These are phyloP conservation scores for Cyanoliseus patagonus DNA, from an alignment of 2,113 vertebrate species.

Conservation along the genomic window DNA sequence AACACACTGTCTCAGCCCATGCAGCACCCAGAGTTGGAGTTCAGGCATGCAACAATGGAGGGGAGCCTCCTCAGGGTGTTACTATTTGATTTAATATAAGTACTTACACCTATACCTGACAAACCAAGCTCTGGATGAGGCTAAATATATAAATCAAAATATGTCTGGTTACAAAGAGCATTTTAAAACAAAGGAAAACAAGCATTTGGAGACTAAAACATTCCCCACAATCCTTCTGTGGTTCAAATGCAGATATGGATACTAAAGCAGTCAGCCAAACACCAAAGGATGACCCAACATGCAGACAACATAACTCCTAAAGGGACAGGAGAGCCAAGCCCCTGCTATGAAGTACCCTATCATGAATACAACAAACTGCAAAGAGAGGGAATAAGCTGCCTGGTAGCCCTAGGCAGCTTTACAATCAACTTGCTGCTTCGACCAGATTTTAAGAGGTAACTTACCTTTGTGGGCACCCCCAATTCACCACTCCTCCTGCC, in stretches of 20 bases:
- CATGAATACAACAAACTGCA: accelerated
- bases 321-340: background rate
- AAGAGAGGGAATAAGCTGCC: accelerated
- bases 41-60: accelerated
- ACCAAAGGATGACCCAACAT: background rate
- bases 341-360: background rate
- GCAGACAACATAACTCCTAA: accelerated
- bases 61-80: background rate
- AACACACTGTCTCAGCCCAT: background rate
- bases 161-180: background rate
- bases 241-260: background rate
- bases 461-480: background rate
- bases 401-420: accelerated
- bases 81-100: background rate
- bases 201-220: background rate
- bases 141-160: background rate
- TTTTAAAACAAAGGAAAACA: background rate
- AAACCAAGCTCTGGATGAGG: background rate
- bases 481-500: accelerated
- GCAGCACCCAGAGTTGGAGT: background rate
- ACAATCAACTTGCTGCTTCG: background rate
- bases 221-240: background rate
- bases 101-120: background rate
- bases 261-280: background rate
- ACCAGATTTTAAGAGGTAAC: background rate